phyloP scores from a whole-genome alignment of 2,797 vertebrate genomes.

The Uromys caudimaculatus region DNA sequence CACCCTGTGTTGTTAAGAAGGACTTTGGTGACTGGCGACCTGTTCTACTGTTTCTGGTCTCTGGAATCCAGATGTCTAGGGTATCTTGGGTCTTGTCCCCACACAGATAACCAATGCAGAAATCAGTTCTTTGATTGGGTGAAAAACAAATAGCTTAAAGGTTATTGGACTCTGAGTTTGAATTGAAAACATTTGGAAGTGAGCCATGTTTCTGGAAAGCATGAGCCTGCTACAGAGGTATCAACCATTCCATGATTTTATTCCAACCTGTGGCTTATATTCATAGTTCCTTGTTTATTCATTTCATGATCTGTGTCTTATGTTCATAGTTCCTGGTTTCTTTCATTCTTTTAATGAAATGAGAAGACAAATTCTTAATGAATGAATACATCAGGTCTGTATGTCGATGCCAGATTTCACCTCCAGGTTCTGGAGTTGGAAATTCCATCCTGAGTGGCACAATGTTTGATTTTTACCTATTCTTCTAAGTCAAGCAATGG shows the following conservation, averaged over 20 bases:
- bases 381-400: neutral
- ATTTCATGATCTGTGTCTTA: no score
- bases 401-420: neutral
- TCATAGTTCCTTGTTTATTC: neutral
- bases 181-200: neutral
- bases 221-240: neutral
- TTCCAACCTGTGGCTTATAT: neutral
- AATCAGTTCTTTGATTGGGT: neutral
- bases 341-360: neutral
- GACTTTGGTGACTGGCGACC: neutral
- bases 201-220: neutral
- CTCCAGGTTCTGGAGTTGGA: neutral
- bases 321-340: no score
- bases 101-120: neutral
- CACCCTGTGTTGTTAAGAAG: neutral
- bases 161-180: neutral
- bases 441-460: neutral
- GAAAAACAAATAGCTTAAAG: slow-evolving; percentile 24
- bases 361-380: neutral
- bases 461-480: neutral
- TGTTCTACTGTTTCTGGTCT: neutral
- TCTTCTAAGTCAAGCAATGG: neutral
- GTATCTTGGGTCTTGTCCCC: neutral
- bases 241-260: neutral
- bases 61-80: neutral